Evolutionary conservation across 2,888 invertebrate species (phyloP).

Genomic region (Chesias legatella): DNA sequence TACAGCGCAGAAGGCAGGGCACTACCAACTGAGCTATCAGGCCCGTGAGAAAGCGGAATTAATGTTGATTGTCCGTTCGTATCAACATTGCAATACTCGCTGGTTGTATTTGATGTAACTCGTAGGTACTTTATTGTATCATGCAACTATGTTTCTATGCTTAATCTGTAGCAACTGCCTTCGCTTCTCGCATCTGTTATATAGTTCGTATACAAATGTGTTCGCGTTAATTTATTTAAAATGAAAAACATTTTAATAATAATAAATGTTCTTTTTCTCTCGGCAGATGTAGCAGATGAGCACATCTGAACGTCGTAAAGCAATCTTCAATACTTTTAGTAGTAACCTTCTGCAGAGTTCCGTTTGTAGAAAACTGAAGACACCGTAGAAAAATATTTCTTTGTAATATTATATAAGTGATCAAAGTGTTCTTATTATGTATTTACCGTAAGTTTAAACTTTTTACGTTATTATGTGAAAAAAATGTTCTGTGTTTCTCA

Average conservation of each 20-base stretch:
- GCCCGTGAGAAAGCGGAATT: conserved; percentile 2
- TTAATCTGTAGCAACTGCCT: conserved; percentile 21
- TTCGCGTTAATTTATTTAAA: background rate
- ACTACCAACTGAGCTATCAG: conserved; percentile 7
- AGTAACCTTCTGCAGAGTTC: conserved; percentile 31
- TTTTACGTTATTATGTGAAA: conserved; percentile 14
- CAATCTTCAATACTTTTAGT: conserved; percentile 44
- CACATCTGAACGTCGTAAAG: conserved; percentile 81
- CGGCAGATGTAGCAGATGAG: conserved; percentile 87
- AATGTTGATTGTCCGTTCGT: conserved; percentile 1
- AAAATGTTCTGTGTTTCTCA: background rate
- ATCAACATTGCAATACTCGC: conserved; percentile 4
- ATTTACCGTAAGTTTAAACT: conserved; percentile 45
- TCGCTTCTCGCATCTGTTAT: conserved; percentile 24
- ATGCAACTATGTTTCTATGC: conserved; percentile 26
- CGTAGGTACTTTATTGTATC: conserved; percentile 3
- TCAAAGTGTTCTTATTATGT: conserved; percentile 75
- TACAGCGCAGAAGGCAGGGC: too few species aligned
- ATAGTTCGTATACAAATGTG: background rate
- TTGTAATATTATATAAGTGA: conserved; percentile 55
- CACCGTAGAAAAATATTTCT: conserved; percentile 41
- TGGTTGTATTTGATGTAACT: conserved; percentile 3
- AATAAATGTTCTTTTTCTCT: conserved; percentile 80
- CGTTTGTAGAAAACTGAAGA: conserved; percentile 26
- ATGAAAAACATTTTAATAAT: conserved; percentile 15